Conservation (phyloP, 1,140 invertebrate species). For the Medauroidea extradentata region DNA sequence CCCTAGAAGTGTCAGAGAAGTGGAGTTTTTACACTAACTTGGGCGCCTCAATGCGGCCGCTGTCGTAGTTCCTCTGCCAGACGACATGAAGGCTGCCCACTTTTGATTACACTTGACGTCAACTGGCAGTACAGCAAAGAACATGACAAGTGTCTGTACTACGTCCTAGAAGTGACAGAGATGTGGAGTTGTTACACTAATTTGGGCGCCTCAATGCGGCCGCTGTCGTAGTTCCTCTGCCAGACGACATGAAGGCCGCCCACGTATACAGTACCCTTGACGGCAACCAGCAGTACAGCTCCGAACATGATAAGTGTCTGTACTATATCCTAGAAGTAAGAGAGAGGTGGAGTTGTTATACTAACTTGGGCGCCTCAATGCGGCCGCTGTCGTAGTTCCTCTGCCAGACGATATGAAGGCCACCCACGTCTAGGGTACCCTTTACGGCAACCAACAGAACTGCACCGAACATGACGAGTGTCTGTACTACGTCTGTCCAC, state of each 20-base stretch:
- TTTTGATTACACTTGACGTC: no score
- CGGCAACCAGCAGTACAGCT: conserved; percentile 70
- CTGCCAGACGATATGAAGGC: conserved; percentile 61
- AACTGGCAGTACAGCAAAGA: no score
- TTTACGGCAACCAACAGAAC: conserved; percentile 75
- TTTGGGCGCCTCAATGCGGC: conserved; percentile 70
- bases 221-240: conserved; percentile 61
- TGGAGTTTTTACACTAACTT: no score
- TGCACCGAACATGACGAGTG: conserved; percentile 76
- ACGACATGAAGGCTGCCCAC: no score
- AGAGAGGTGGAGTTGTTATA: no score
- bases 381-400: conserved; percentile 65
- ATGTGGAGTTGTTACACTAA: conserved; percentile 47
- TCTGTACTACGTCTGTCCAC: conserved; percentile 90
- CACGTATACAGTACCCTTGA: conserved; percentile 73
- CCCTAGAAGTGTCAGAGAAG: no score
- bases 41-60: no score
- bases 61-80: no score
- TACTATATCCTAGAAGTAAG: conserved; percentile 83
- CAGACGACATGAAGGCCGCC: conserved; percentile 71
- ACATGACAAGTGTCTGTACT: no score
- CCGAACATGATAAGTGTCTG: conserved; percentile 82
- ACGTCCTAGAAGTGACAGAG: no score
- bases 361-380: conserved; percentile 71
- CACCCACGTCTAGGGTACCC: conserved; percentile 74